Base-by-base conservation (phyloP, 2,888 invertebrate species). In the Euplagia quadripunctaria region DNA sequence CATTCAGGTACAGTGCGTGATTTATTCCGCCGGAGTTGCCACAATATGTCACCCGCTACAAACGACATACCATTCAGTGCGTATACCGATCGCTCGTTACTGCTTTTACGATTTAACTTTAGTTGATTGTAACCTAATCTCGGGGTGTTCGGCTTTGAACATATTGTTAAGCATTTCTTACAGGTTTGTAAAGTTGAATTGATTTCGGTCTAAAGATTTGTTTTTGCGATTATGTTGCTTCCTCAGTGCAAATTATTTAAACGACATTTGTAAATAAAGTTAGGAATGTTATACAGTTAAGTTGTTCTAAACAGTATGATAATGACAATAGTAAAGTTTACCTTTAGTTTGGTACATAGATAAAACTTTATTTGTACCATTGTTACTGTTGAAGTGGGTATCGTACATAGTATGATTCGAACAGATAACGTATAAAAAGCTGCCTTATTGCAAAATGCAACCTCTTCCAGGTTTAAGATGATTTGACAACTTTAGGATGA, bases 11-110 rank as follows among this genome's bases (percentile, higher is more conserved):
- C 86, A 82, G 79, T 79, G 79, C 80, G 87, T 91, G 91, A 93
- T 92, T 90, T 91, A 93, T 93, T 89, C 88, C 85, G 76, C 75
- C 82, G 82, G 86, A 90, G 90, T 89, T 90, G 86, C 89, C 89
- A 91, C 92, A 92, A 92, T 93, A 92, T 89, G 93, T 93, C 92
- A 90, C 91, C 79, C 82, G 75, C 84, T 85, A 88, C 86, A 87
- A 89, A 89, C 87, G 89, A 88, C 87, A 83, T 84, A 83, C 87
- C 86, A 85, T 82, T 85, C 82, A 76, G 80, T 87, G 84, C 87
- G 86, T 88, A 86, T 84, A 79, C 78, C 86, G 84, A 88, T 87
- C 86, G 84, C 85, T 86, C 86, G 87, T 87, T 89, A 86, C 84
- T 75, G 77, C 70, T 76, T 82, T 82, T 84, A 80, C 84, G 81